A percentile compares a stretch with the other conserved stretches of the same genome.
Evolutionary conservation across 2,888 invertebrate species (phyloP).

Genomic region (Parelbella ahira): DNA sequence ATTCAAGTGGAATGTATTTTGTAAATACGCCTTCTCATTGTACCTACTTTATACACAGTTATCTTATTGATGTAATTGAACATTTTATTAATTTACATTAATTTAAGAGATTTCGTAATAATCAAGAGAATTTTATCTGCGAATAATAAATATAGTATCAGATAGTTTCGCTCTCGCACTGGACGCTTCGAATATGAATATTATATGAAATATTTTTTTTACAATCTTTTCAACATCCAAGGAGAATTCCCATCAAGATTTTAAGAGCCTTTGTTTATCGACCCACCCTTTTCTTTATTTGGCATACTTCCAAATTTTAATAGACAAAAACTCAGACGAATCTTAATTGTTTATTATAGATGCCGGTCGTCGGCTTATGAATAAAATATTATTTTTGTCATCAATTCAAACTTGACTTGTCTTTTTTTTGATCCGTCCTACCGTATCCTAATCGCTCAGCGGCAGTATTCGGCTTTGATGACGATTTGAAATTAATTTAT

Average conservation of each 20-base stretch:
- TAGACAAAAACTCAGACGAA: conserved; percentile 43
- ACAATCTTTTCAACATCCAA: conserved; percentile 35
- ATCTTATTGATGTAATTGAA: too few relatives aligned
- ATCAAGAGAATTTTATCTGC: too few relatives aligned
- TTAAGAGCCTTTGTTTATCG: conserved; percentile 44
- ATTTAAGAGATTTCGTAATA: too few relatives aligned
- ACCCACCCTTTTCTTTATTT: conserved; percentile 51
- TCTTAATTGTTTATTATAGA: conserved; percentile 45
- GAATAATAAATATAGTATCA: not conserved
- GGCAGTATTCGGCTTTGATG: conserved; percentile 13
- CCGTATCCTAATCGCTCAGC: conserved; percentile 5
- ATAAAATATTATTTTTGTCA: conserved; percentile 36
- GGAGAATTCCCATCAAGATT: conserved; percentile 49
- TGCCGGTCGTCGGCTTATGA: conserved; percentile 39
- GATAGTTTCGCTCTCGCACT: conserved; percentile 24
- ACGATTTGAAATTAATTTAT: conserved; percentile 17
- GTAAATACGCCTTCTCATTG: too few relatives aligned
- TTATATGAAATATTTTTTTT: conserved; percentile 46
- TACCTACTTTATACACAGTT: too few relatives aligned
- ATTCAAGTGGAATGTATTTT: too few relatives aligned
- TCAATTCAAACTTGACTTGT: conserved; percentile 25
- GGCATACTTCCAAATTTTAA: conserved; percentile 48
- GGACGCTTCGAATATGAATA: conserved; percentile 34
- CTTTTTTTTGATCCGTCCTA: not conserved
- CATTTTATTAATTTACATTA: too few relatives aligned